Base-by-base conservation (phyloP, 2,888 invertebrate genomes). In the Ferrisia virgata region DNA sequence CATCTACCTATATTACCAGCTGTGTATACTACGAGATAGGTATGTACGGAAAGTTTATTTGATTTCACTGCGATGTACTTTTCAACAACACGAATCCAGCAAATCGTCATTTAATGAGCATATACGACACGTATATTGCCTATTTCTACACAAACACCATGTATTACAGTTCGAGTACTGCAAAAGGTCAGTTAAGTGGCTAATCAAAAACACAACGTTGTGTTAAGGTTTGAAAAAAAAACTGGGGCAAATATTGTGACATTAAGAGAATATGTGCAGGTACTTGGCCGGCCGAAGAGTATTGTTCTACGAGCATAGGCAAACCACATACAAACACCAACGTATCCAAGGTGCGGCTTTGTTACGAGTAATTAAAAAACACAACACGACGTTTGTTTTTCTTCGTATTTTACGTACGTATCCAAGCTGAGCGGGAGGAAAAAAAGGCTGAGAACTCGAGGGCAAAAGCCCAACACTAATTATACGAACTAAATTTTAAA, bases 291-390 rank as follows among this genome's bases (percentile, higher is more conserved):
- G 4, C 36, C 8, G 36, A 36, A 6, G 18, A 47, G 47, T 47
- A 47, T 47, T 47, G 47, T 47, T 47, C 47, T 18, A 3, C 5
- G 18, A 47, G 47, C 1, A 3, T n/a, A 47, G 18, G 5, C 13
- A 13, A 40, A 47, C 47, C 58, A 64, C 58, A 64, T 9, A 64
- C 11, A 28, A 13, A 39, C 39, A 39, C 11, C 39, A 39, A n/a
- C 18, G 18, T 47, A 18, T 36, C n/a, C n/a, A n/a, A n/a, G n/a
- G 36, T 36, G 36, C 36, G 8, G 47, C 28, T 64, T 64, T 13
- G 28, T 64, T 64, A 64, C 58, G 58, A 64, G 58, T 64, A 64
- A 64, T 64, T 64, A 64, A 64, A 64, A 64, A 64, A 64, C 58
- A 64, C 58, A 64, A 64, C 28, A 64, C 22, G 28, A 64, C 25